Evolutionary conservation across 2,888 invertebrate species (phyloP), one percentile per base, ranked within the genome.

Genomic region (Orthosia cruda): DNA sequence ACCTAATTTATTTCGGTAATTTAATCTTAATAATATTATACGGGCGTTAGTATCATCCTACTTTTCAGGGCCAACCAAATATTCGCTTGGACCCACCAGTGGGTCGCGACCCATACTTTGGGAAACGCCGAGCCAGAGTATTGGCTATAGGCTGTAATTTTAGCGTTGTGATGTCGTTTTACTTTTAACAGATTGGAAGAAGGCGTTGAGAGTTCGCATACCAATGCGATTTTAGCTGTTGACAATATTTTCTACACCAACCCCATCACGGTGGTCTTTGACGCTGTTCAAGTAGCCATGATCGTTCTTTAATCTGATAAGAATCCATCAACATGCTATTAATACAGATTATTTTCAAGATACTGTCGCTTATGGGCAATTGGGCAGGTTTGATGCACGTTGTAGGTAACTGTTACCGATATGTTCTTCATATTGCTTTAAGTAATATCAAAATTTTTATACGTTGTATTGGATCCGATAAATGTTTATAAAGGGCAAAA

Each of bases 291-390:
- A 67, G 59, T 76, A 65, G 57, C 55, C 7, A 20, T 50, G 9
- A 45, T 32, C 12, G 5, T 23, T 12, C 1, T 4, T 65, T 16
- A 20, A 50, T 62, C 26, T 62, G 40, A 45, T 78, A 57, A 57
- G 45, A 52, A 76, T 57, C 55, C 70, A 55, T 45, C 13, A 70
- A 62, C 61, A 77, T 50, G 40, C 49, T 61, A 62, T 32, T 61
- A 55, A 50, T 45, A 20, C 13, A 26, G 54, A 69, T 75, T 50
- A 45, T n/a, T 74, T 52, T 18, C 3, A n/a, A 16, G 59, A 75
- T 61, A 45, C 15, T 45, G 59, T 69, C 70, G 50, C 11, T 18
- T 15, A 52, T 65, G 50, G 9, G 20, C 20, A 57, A 20, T 47
- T 65, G 26, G 12, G 55, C 20, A 57, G 49, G 26, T 64, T 16